Base-by-base conservation (phyloP, 2,113 vertebrate species). In the Cyanocitta stelleri region DNA sequence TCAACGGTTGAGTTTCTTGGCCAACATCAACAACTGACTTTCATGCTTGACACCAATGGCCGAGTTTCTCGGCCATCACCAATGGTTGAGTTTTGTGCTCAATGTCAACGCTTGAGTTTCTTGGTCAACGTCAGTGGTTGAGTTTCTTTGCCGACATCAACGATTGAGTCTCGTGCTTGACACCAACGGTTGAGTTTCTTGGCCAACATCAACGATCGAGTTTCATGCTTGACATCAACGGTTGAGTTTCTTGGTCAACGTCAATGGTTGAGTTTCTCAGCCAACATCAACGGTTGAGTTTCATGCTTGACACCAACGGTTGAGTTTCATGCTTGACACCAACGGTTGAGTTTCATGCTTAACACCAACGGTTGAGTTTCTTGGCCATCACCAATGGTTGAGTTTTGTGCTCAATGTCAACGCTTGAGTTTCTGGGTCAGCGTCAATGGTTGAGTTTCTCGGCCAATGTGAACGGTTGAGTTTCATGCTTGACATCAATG, bases 1-100 rank as follows among this genome's bases (percentile, higher is more conserved):
- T 52, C 44, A 46, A 15, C 4, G 8, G 18, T 18, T 16, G 26
- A 27, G 7, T 37, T 37, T 61, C 4, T 1, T 10, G 8, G 3
- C 3, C 35, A 11, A 13, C 7, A 4, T 9, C 17, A 29, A 6
- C 1, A 5, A 2, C 29, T 39, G 26, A 62, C 16, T 29, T 39
- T 30, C 6, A 0, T 41, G 18, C 1, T 5, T 12, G 5, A 19
- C 3, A 1, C 5, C 58, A 27, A 6, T 0, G 5, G 3, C 9
- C 13, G 35, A 27, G 5, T 55, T 43, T 43, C 3, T 4, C 6
- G 3, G 4, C 2, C 16, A 19, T 4, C 1, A 0, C 2, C 12
- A 49, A 0, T 0, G 0, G 6, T 43, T 16, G 30, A n/a, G 5
- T 72, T 72, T 43, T 19, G 0, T 16, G 39, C 1, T 3, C 26